Conservation (phyloP, 2,888 invertebrate genomes). For the Drosophila vallismaia region DNA sequence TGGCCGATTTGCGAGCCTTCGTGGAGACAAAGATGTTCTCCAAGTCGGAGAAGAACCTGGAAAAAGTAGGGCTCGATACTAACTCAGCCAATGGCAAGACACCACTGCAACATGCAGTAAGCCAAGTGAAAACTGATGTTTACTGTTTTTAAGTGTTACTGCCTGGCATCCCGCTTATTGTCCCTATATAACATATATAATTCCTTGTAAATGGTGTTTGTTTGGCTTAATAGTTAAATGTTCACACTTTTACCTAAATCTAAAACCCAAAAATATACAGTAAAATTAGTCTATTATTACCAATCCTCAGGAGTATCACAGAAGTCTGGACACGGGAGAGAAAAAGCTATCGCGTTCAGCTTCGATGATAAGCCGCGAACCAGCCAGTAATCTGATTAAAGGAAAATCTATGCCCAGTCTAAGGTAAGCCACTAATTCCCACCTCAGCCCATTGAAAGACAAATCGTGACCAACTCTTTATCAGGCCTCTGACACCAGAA, state of each 20-base stretch:
- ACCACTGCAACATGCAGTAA: constrained; percentile 88
- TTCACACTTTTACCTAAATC: not conserved
- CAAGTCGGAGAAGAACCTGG: constrained; percentile 95
- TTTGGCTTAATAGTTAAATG: constrained; percentile 36
- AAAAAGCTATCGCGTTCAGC: constrained; percentile 89
- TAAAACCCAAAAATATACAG: not conserved
- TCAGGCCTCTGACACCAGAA: constrained; percentile 39
- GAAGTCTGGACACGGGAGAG: constrained; percentile 92
- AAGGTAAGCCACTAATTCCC: constrained; percentile 86
- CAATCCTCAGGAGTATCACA: constrained; percentile 89
- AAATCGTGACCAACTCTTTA: constrained; percentile 26
- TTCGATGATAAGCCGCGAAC: constrained; percentile 87
- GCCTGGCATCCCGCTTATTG: constrained; percentile 28
- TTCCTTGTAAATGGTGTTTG: constrained; percentile 25
- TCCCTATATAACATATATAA: constrained; percentile 17
- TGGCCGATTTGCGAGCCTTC: constrained; percentile 95
- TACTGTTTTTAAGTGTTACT: constrained; percentile 39
- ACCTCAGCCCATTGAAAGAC: not conserved
- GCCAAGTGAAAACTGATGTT: constrained; percentile 61
- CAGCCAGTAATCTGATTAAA: constrained; percentile 91
- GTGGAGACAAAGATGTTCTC: constrained; percentile 96
- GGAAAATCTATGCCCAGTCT: constrained; percentile 98
- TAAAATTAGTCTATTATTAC: not conserved
- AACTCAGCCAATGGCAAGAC: constrained; percentile 85
- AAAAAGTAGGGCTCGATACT: constrained; percentile 92